Conservation (phyloP, 2,888 invertebrate genomes). For the Pristionchus maxplancki region DNA sequence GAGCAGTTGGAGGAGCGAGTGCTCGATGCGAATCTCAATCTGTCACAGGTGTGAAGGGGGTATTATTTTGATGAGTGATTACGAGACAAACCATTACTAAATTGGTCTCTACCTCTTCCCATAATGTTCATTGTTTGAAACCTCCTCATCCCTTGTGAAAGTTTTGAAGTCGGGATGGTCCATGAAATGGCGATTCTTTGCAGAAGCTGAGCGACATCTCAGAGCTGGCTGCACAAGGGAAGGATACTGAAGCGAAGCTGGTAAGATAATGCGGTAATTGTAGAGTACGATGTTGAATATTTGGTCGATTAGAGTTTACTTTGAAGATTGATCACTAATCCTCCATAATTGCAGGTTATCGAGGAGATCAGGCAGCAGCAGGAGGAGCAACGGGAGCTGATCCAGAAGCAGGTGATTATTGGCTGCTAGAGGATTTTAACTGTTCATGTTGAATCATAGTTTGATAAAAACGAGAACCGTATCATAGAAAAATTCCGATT, state of each 20-base stretch:
- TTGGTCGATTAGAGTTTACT: too few species aligned
- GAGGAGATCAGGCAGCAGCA: constrained; percentile 68
- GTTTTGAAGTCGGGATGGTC: too few species aligned
- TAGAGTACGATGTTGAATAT: too few species aligned
- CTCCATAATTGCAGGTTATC: constrained; percentile 59
- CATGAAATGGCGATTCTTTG: constrained; percentile 25
- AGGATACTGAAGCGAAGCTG: constrained; percentile 63
- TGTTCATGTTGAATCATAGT: neutral
- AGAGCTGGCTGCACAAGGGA: constrained; percentile 63
- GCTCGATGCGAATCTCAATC: constrained; percentile 68
- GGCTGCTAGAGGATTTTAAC: neutral
- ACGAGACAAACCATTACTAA: too few species aligned
- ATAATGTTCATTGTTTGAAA: too few species aligned
- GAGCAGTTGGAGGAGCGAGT: constrained; percentile 67
- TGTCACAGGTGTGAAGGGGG: constrained; percentile 57
- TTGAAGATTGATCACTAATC: too few species aligned
- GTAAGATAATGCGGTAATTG: neutral
- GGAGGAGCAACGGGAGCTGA: constrained; percentile 63
- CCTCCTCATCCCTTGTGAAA: too few species aligned
- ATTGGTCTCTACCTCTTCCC: too few species aligned
- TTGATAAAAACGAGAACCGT: too few species aligned
- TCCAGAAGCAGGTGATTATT: constrained; percentile 57
- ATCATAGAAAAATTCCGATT: too few species aligned
- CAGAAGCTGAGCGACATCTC: constrained; percentile 66
- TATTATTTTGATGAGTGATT: neutral